Conservation (phyloP, 2,888 invertebrate genomes). For the Netelia fuscicornis region DNA sequence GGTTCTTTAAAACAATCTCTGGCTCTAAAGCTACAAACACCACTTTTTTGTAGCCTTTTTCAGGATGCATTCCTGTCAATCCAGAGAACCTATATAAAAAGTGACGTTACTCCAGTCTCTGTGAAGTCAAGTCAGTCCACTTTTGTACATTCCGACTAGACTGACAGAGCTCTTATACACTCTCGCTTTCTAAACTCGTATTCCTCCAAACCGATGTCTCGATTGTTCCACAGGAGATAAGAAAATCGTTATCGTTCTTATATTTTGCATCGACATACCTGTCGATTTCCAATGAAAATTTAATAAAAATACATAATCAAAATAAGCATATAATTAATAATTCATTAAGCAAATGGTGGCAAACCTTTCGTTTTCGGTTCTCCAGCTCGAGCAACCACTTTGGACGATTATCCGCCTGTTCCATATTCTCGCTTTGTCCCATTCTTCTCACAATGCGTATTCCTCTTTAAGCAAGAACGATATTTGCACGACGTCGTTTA, state of each 20-base stretch:
- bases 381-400: conserved; percentile 83
- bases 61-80: not conserved
- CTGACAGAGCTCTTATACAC: not conserved
- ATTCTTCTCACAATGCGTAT: conserved; percentile 42
- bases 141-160: not conserved
- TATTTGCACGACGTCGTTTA: not conserved
- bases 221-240: conserved; percentile 10
- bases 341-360: conserved; percentile 33
- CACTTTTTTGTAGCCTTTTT: not conserved
- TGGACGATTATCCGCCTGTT: conserved; percentile 78
- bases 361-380: conserved; percentile 82
- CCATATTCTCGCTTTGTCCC: conserved; percentile 70
- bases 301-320: not conserved
- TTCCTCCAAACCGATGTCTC: conserved; percentile 8
- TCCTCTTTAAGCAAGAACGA: not conserved
- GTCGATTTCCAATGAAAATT: not conserved
- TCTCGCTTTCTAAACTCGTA: conserved; percentile 31
- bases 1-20: not conserved
- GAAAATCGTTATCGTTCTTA: not conserved
- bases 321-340: conserved; percentile 36
- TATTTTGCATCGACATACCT: not conserved
- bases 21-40: not conserved
- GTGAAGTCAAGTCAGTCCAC: not conserved
- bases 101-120: not conserved
- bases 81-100: not conserved